Percentiles rank a stretch among this genome's conserved stretches.
These are phyloP conservation scores for Chalcis sispes DNA, from an alignment of 2,888 invertebrate genomes.

Conservation along the genomic window DNA sequence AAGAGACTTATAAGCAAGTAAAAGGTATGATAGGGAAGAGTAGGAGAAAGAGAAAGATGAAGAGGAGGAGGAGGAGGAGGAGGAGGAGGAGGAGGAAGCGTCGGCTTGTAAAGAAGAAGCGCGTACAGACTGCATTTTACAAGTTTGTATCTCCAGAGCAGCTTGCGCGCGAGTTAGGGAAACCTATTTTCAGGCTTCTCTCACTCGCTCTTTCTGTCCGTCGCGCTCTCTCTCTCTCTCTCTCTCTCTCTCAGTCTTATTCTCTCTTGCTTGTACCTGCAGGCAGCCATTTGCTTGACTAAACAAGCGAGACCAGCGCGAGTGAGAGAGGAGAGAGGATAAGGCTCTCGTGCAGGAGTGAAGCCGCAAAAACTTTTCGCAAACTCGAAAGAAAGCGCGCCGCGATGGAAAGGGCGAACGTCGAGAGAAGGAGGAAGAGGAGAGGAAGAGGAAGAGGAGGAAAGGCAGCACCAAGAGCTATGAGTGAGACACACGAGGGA, in stretches of 20 bases:
- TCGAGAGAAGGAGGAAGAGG: not conserved
- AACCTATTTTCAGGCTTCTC: slow-evolving; percentile 34
- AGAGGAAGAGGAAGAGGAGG: slow-evolving; percentile 5
- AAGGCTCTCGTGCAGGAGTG: slow-evolving; percentile 19
- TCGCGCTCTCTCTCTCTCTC: too few relatives aligned
- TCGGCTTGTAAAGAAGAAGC: not conserved
- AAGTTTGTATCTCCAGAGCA: slow-evolving; percentile 32
- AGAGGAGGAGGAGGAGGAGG: not conserved
- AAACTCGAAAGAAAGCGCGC: slow-evolving; percentile 27
- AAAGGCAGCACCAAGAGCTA: too few relatives aligned
- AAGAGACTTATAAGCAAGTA: too few relatives aligned
- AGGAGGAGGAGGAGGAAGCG: not conserved
- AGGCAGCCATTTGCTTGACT: slow-evolving; percentile 7
- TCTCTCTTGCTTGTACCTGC: slow-evolving; percentile 2
- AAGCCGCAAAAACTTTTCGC: slow-evolving; percentile 43
- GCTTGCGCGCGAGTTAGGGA: not conserved
- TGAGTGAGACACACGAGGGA: too few relatives aligned
- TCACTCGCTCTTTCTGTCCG: not conserved
- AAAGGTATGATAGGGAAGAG: too few relatives aligned
- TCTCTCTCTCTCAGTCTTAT: too few relatives aligned
- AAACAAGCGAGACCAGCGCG: slow-evolving; percentile 24
- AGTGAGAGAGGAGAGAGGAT: not conserved
- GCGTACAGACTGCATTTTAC: not conserved
- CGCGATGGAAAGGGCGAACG: slow-evolving; percentile 5
- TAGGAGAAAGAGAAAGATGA: not conserved